Evolutionary conservation across 2,888 invertebrate genomes (phyloP).

Genomic region (Acronicta psi): DNA sequence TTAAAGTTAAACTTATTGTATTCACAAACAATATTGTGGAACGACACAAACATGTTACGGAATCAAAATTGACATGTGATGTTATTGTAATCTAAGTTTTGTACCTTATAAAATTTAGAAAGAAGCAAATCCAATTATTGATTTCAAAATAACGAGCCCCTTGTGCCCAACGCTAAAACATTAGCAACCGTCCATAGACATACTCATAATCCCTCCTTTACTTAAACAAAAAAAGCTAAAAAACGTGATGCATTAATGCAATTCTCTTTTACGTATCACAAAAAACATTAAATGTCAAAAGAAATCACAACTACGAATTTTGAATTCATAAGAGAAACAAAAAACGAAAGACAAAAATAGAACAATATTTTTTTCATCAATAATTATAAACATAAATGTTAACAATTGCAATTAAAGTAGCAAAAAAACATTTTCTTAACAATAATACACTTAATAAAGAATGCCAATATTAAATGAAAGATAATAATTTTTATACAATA

Average conservation of each 20-base stretch:
- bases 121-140: slow-evolving; percentile 74
- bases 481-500: slow-evolving; percentile 63
- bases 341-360: slow-evolving; percentile 82
- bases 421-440: slow-evolving; percentile 70
- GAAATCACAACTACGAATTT: slow-evolving; percentile 90
- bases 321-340: slow-evolving; percentile 84
- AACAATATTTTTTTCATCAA: slow-evolving; percentile 71
- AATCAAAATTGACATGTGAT: slow-evolving; percentile 69
- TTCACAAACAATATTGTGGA: slow-evolving; percentile 57
- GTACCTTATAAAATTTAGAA: slow-evolving; percentile 79
- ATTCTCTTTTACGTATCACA: slow-evolving; percentile 87
- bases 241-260: slow-evolving; percentile 87
- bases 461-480: slow-evolving; percentile 65
- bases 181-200: slow-evolving; percentile 66
- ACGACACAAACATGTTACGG: slow-evolving; percentile 55
- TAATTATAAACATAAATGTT: slow-evolving; percentile 73
- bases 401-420: slow-evolving; percentile 73
- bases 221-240: slow-evolving; percentile 77
- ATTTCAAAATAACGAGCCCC: slow-evolving; percentile 67
- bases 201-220: slow-evolving; percentile 69
- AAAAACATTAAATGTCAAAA: slow-evolving; percentile 89
- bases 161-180: slow-evolving; percentile 61
- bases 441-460: slow-evolving; percentile 74
- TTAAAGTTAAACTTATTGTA: slow-evolving; percentile 44
- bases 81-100: slow-evolving; percentile 78